Evolutionary conservation across 2,888 invertebrate genomes (phyloP).

Genomic region (Drosophila emarginata): DNA sequence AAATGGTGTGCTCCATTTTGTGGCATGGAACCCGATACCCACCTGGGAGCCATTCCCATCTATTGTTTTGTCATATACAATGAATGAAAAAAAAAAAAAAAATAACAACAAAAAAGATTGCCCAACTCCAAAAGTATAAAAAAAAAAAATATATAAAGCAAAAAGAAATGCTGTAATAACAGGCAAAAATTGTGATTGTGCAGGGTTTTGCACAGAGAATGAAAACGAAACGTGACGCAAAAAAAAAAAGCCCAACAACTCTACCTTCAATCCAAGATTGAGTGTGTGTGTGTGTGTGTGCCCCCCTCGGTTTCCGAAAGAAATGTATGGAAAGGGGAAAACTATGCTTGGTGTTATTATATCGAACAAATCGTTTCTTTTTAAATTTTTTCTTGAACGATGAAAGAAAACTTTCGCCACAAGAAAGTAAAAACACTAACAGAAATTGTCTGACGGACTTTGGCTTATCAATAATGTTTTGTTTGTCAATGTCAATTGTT

Average conservation of each 20-base stretch:
- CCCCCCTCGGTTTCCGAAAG: background rate
- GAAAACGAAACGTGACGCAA: slow-evolving; percentile 75
- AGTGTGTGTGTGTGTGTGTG: background rate
- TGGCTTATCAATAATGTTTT: slow-evolving; percentile 51
- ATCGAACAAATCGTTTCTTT: slow-evolving; percentile 69
- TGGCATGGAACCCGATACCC: slow-evolving; percentile 39
- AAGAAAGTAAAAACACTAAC: slow-evolving; percentile 65
- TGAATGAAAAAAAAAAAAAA: slow-evolving; percentile 38
- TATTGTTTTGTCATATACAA: slow-evolving; percentile 52
- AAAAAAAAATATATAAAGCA: background rate
- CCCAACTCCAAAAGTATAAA: slow-evolving; percentile 41
- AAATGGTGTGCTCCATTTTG: slow-evolving; percentile 64
- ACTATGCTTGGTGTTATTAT: slow-evolving; percentile 65
- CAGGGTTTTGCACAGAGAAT: slow-evolving; percentile 60
- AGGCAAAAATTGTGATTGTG: slow-evolving; percentile 49
- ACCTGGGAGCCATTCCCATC: slow-evolving; percentile 61
- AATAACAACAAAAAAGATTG: slow-evolving; percentile 51
- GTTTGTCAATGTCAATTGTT: slow-evolving; percentile 55
- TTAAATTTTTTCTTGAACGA: background rate
- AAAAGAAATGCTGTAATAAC: slow-evolving; percentile 71
- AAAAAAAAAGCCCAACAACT: slow-evolving; percentile 39
- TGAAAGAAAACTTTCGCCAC: slow-evolving; percentile 73
- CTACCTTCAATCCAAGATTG: slow-evolving; percentile 21
- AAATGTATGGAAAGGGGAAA: slow-evolving; percentile 22
- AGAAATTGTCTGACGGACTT: slow-evolving; percentile 27